Conservation (phyloP, 2,113 vertebrate genomes). For the Egretta garzetta region DNA sequence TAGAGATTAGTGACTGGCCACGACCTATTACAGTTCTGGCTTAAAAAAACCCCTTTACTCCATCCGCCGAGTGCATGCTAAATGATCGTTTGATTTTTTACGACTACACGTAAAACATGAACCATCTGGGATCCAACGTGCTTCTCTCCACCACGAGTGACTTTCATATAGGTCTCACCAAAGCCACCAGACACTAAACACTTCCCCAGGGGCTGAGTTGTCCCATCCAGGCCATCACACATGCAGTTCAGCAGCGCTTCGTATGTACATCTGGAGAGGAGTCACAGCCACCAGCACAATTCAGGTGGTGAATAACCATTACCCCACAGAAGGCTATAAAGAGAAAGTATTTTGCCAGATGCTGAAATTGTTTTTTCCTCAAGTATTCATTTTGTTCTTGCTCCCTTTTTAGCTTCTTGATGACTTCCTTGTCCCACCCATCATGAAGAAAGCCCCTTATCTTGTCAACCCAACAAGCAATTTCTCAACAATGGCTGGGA, state of each 20-base stretch:
- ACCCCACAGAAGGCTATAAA: neutral
- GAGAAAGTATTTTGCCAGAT: neutral
- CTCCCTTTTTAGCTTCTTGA: neutral
- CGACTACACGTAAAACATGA: neutral
- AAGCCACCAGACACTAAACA: neutral
- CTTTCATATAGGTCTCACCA: neutral
- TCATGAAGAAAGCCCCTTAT: neutral
- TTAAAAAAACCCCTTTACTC: neutral
- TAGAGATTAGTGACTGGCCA: neutral
- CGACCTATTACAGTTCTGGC: fast-evolving
- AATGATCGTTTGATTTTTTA: neutral
- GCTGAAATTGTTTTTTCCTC: neutral
- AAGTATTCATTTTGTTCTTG: neutral
- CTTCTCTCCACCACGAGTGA: neutral
- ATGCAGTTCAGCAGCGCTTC: neutral
- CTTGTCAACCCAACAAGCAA: neutral
- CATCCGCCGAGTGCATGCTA: neutral
- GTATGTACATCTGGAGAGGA: neutral
- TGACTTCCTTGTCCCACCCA: neutral
- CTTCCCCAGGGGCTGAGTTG: neutral
- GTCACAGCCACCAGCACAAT: neutral
- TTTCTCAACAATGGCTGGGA: neutral
- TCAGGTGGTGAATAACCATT: neutral
- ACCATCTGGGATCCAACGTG: neutral
- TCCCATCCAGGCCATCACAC: neutral